A percentile compares a stretch with the other conserved stretches of the same genome.
Evolutionary conservation across 2,888 invertebrate species (phyloP).

Genomic region (Operophtera brumata): DNA sequence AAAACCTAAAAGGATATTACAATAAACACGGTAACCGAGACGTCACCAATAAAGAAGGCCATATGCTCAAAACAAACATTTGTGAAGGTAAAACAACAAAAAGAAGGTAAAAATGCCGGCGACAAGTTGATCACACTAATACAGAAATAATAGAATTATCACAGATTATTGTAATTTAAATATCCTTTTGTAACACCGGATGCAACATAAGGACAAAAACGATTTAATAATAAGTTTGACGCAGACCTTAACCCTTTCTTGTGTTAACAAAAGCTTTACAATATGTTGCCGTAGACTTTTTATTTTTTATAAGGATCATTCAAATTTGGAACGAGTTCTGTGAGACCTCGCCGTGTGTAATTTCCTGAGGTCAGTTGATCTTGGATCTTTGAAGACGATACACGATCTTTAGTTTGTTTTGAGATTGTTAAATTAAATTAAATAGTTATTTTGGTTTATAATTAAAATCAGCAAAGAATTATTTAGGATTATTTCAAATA

Average conservation of each 20-base stretch:
- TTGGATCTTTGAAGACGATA: slow-evolving; percentile 58
- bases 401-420: slow-evolving; percentile 41
- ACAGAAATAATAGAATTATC: slow-evolving; percentile 77
- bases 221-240: slow-evolving; percentile 78
- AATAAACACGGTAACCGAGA: slow-evolving; percentile 41
- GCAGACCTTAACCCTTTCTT: slow-evolving; percentile 76
- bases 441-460: background rate
- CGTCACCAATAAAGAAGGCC: slow-evolving; percentile 50
- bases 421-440: background rate
- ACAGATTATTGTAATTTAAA: slow-evolving; percentile 78
- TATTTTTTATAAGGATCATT: slow-evolving; percentile 68
- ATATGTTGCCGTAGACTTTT: slow-evolving; percentile 72
- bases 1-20: slow-evolving; percentile 38
- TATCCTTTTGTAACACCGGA: slow-evolving; percentile 75
- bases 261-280: slow-evolving; percentile 71
- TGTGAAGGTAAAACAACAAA: slow-evolving; percentile 38
- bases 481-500: background rate
- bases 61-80: slow-evolving; percentile 73
- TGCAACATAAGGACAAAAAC: slow-evolving; percentile 77
- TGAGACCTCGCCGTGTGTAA: slow-evolving; percentile 50
- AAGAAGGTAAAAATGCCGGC: slow-evolving; percentile 52
- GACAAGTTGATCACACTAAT: slow-evolving; percentile 76
- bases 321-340: slow-evolving; percentile 74
- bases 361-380: slow-evolving; percentile 71
- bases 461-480: slow-evolving; percentile 9